Evolutionary conservation across 2,797 vertebrate genomes (phyloP), one percentile per base, ranked within the genome.

Genomic region (Pelobates cultripes): DNA sequence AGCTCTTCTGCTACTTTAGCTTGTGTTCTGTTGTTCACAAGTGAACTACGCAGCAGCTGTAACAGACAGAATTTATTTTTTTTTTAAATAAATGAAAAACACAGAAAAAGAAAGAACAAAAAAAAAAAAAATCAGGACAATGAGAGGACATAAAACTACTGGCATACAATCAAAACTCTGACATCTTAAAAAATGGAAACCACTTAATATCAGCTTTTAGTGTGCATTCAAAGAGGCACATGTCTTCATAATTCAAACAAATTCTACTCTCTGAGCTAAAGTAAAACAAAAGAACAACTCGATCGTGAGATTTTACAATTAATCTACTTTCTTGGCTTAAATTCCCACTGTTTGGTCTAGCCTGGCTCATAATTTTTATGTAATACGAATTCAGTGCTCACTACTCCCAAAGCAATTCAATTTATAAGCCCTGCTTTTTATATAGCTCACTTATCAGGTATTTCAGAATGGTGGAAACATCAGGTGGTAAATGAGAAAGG

Each of bases 11-110:
- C 98, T 74, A 99, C 98, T 85, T 99, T 99, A 85, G 97, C 98
- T 86, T 99, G 98, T 0, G 98, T 99, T 79, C 98, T 95, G 91
- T 99, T 99, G 90, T 99, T 99, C 79, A 99, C 98, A 92, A 99
- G 88, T 4, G 98, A 99, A 86, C 98, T 99, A 72, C 98, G 94
- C 71, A 99, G 90, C 4, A 99, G 88, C 98, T 99, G 85, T 1
- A 86, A 79, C 5, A 51, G 10, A 28, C 28, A 28, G 28, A 28
- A 28, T 28, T 28, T 28, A 28, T 28, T 28, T 28, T 28, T 28
- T 28, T 28, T 28, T 28, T 28, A 28, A 28, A 28, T 28, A 28
- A 28, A 28, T 28, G 28, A 28, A 28, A 28, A 28, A 28, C 28
- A 28, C 5, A 51, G 47, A 51, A 51, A 51, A 51, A 51, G 2